Base-by-base conservation (phyloP, 2,888 invertebrate genomes). In the Phyto melanocephala region DNA sequence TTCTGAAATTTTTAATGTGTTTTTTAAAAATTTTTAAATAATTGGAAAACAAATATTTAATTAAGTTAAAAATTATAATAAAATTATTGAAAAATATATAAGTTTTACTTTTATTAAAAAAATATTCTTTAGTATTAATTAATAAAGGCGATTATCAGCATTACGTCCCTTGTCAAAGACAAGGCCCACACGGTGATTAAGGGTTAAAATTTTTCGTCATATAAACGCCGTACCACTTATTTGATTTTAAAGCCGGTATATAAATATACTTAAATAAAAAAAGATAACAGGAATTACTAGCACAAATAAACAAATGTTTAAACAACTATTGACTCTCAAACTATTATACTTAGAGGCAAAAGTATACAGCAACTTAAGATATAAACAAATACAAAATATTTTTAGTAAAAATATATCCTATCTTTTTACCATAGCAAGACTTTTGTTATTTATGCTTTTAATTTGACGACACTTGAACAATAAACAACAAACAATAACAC, bases 171-270 rank as follows among this genome's bases (percentile, higher is more conserved):
- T n/a, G n/a, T n/a, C n/a, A n/a, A n/a, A 81, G 83, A 83, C 85
- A 86, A 84, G 86, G 84, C 86, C 84, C 84, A 86, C 88, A 87
- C 67, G 81, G 76, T 60, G 33, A 62, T 84, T 87, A 85, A 81
- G 85, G 85, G 45, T 52, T 60, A 84, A 85, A 80, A 24, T 52
- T 65, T 83, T 77, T 86, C 87, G 80, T 87, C 87, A 88, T 50
- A 10, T 56, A 79, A 70, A 82, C 85, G 81, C 84, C 74, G 45
- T n/a, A 5, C 0, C n/a, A 20, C 1, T 4, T 0, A 24, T 2
- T 17, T 1, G 0, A 1, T 1, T 22, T 20, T 35, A 7, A 1
- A 0, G 15, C 4, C 2, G 1, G 35, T 47, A 71, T 50, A 37
- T 60, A 60, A 13, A 0, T 8, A 1, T 4, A 8, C 1, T 2